phyloP scores from a whole-genome alignment of 2,113 vertebrate species.

The Ceyx cyanopectus region DNA sequence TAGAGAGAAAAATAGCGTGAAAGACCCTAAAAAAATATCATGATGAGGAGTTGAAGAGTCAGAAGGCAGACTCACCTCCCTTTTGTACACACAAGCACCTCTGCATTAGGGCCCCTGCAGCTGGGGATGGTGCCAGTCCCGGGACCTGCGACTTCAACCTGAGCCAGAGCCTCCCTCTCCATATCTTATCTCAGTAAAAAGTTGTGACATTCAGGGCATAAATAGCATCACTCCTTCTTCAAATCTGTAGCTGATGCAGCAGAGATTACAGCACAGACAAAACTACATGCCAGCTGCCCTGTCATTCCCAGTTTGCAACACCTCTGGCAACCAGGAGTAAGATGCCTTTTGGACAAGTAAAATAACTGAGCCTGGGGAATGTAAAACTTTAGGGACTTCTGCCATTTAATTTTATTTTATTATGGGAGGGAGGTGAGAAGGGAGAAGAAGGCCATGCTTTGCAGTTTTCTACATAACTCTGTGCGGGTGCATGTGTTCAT shows the following conservation, averaged over 20 bases:
- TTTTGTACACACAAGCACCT: neutral
- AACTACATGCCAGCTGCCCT: neutral
- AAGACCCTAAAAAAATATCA: neutral
- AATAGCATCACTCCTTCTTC: neutral
- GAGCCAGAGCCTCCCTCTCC: neutral
- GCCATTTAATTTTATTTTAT: slow-evolving; percentile 5
- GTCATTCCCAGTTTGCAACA: neutral
- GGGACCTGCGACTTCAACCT: neutral
- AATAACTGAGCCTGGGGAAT: neutral
- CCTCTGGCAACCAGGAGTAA: neutral
- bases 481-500: accelerated
- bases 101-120: accelerated
- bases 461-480: neutral
- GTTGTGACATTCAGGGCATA: neutral
- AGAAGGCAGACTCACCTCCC: neutral
- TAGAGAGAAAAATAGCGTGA: neutral
- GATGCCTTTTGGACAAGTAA: neutral
- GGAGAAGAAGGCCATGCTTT: neutral
- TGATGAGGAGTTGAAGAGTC: neutral
- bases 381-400: neutral
- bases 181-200: neutral
- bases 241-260: neutral
- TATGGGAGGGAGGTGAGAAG: neutral
- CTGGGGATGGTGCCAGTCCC: neutral
- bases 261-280: neutral